Evolutionary conservation across 2,113 vertebrate species (phyloP).

Genomic region (Solenodon paradoxus): DNA sequence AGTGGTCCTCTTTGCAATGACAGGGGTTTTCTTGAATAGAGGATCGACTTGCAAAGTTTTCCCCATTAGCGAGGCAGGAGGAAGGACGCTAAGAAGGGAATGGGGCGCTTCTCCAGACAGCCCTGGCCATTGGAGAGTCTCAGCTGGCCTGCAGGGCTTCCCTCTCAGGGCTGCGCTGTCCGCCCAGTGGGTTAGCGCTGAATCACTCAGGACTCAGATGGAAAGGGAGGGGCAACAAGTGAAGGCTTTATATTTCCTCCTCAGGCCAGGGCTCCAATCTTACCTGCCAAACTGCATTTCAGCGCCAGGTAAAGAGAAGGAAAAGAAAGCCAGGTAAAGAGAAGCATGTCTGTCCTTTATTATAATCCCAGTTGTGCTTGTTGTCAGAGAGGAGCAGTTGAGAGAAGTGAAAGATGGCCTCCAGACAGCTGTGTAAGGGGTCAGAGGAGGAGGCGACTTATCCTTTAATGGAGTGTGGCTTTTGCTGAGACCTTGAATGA

Average conservation of each 20-base stretch:
- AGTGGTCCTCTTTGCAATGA: background rate
- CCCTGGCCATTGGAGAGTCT: background rate
- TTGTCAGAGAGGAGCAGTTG: background rate
- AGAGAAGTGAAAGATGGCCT: background rate
- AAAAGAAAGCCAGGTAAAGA: slow-evolving; percentile 54
- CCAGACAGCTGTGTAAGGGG: background rate
- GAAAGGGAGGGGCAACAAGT: slow-evolving; percentile 73
- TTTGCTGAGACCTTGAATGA: background rate
- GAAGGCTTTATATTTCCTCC: slow-evolving; percentile 71
- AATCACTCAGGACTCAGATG: slow-evolving; percentile 60
- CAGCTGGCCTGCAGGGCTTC: background rate
- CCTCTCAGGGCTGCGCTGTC: background rate
- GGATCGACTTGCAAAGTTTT: background rate
- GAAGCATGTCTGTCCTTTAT: background rate
- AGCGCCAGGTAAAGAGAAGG: too few relatives aligned
- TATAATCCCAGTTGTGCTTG: background rate
- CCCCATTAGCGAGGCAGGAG: too few relatives aligned
- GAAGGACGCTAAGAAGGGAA: background rate
- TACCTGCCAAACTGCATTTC: background rate
- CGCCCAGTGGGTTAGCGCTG: slow-evolving; percentile 41
- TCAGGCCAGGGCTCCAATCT: background rate
- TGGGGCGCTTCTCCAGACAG: background rate
- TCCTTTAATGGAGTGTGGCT: background rate
- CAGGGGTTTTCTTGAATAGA: background rate
- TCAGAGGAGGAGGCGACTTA: background rate